Base-by-base conservation (phyloP, 2,113 vertebrate genomes). In the Carollia perspicillata region DNA sequence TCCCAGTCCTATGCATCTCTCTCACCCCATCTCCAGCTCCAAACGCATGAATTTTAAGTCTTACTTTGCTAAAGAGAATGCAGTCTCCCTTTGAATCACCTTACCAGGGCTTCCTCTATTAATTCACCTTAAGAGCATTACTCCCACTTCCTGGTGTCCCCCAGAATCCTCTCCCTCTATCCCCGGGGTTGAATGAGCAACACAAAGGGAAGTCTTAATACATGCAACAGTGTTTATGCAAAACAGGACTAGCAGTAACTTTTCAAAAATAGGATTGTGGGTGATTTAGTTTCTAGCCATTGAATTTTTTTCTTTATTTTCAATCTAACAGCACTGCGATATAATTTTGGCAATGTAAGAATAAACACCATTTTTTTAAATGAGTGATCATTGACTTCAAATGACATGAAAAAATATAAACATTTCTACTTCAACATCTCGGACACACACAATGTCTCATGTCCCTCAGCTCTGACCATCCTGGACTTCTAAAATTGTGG, bases 291-390 rank as follows among this genome's bases (percentile, higher is more conserved):
- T 93, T 85, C 83, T 84, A 78, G 40, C 28, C 5, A 35, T 75
- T 74, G 22, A 6, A 9, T 33, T 87, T 84, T 93, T 95, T 83
- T 79, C 22, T 60, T 95, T n/a, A 53, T 89, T 72, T 92, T 90
- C 72, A 26, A 77, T 23, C 28, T 77, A 49, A 81, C 16, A 77
- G 12, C 20, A 37, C 22, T 84, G 58, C 3, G 4, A 18, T 66
- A 35, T 80, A 68, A 83, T 69, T 75, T 84, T 68, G 7, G 5
- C n/a, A 93, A 63, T 14, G 66, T 42, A n/a, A 40, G 53, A 20
- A 97, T 40, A 96, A 86, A 33, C 26, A 42, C 1, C 33, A 14
- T 55, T 58, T 6, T 72, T 79, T 68, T 60, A 51, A 87, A 65
- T 79, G 23, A 71, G 37, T 37, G 13, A 17, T 51, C 44, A 66